Evolutionary conservation across 2,888 invertebrate species (phyloP).

Genomic region (Acronicta leporina): DNA sequence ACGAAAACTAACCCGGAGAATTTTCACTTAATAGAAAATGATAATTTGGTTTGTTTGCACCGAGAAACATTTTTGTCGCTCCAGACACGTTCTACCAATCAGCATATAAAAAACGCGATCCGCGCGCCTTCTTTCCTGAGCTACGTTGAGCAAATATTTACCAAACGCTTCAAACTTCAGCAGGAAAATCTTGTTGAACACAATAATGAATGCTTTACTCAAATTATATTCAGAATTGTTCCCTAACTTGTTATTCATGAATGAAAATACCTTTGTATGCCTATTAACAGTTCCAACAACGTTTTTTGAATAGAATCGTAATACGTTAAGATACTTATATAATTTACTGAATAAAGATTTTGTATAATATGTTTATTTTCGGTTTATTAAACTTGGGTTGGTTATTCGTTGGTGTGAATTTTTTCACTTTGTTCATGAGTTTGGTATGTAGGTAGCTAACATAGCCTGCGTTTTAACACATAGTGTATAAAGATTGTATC

Average conservation of each 20-base stretch:
- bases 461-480: too few species aligned
- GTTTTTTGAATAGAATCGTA: conserved; percentile 8
- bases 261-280: conserved; percentile 32
- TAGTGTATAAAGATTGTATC: too few species aligned
- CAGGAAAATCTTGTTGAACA: conserved; percentile 47
- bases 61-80: conserved; percentile 25
- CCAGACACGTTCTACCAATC: conserved; percentile 38
- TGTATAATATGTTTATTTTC: not conserved
- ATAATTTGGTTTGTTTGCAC: conserved; percentile 8
- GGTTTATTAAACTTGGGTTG: not conserved
- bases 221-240: conserved; percentile 41
- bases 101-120: conserved; percentile 32
- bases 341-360: not conserved
- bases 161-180: conserved; percentile 40
- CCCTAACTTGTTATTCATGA: conserved; percentile 43
- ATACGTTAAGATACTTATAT: conserved; percentile 5
- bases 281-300: conserved; percentile 20
- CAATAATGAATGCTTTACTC: conserved; percentile 46
- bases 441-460: conserved; percentile 8
- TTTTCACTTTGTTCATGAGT: conserved; percentile 3
- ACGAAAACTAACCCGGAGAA: too few species aligned
- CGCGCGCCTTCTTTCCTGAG: conserved; percentile 33
- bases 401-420: not conserved
- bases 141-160: conserved; percentile 39
- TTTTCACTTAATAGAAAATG: too few species aligned